Evolutionary conservation across 2,113 vertebrate species (phyloP).

Genomic region (Collichthys lucidus): DNA sequence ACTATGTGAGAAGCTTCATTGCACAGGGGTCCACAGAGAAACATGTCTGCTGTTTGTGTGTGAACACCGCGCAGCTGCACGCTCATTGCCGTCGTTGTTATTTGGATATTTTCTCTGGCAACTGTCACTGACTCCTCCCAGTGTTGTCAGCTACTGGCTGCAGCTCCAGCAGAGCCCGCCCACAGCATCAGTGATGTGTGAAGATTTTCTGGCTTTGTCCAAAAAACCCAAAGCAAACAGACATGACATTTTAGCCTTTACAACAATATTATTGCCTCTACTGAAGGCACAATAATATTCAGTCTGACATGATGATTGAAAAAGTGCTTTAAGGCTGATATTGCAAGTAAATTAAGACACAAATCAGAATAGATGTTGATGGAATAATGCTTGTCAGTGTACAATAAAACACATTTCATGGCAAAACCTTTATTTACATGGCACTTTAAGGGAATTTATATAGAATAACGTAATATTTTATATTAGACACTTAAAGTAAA

Average conservation of each 20-base stretch:
- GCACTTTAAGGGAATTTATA: too few species aligned
- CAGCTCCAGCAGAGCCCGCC: conserved; percentile 35
- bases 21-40: not conserved
- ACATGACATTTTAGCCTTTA: not conserved
- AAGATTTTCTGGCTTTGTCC: not conserved
- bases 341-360: not conserved
- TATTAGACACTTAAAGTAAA: too few species aligned
- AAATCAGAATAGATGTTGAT: not conserved
- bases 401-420: too few species aligned
- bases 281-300: not conserved
- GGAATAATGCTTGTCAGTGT: not conserved
- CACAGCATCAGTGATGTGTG: conserved; percentile 14
- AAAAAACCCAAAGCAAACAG: not conserved
- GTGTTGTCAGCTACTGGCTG: conserved; percentile 52
- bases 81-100: conserved; percentile 5
- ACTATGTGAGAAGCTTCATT: not conserved
- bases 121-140: conserved; percentile 62
- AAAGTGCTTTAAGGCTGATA: not conserved
- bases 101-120: conserved; percentile 68
- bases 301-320: not conserved
- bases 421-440: too few species aligned
- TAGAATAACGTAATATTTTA: too few species aligned
- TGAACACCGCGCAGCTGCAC: not conserved
- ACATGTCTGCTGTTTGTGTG: not conserved
- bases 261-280: not conserved